Conservation (phyloP, 2,888 invertebrate species). For the Mallateleia sp. region DNA sequence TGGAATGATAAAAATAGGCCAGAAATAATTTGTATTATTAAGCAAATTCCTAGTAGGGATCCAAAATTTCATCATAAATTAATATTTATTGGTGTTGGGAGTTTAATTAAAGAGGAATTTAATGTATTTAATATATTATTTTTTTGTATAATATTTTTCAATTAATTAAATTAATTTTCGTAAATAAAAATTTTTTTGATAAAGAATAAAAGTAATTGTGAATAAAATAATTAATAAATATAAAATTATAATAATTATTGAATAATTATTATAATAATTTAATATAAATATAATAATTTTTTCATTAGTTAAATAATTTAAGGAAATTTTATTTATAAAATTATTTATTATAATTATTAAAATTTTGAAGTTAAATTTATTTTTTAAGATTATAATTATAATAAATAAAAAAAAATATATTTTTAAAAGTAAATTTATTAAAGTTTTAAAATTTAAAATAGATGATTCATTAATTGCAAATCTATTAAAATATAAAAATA, state of each 20-base stretch:
- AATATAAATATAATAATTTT: neutral
- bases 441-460: conserved; percentile 89
- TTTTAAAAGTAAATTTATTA: conserved; percentile 81
- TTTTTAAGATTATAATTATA: neutral
- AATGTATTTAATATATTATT: conserved; percentile 90
- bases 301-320: conserved; percentile 44
- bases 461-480: conserved; percentile 90
- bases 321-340: conserved; percentile 52
- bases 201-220: conserved; percentile 90
- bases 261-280: neutral
- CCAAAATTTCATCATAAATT: conserved; percentile 93
- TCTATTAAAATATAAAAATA: conserved; percentile 92
- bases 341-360: conserved; percentile 54
- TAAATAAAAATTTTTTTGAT: conserved; percentile 90
- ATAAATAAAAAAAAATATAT: conserved; percentile 63
- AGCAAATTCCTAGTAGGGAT: conserved; percentile 92
- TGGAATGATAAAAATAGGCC: conserved; percentile 94
- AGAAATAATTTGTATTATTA: conserved; percentile 92
- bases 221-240: no score
- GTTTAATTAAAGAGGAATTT: conserved; percentile 91
- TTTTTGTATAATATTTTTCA: conserved; percentile 78
- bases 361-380: conserved; percentile 16
- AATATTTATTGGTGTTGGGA: conserved; percentile 92
- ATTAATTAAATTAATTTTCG: conserved; percentile 86
- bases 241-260: conserved; percentile 86